Evolutionary conservation across 1,140 invertebrate species (phyloP).

Genomic region (Scylla paramamosain): DNA sequence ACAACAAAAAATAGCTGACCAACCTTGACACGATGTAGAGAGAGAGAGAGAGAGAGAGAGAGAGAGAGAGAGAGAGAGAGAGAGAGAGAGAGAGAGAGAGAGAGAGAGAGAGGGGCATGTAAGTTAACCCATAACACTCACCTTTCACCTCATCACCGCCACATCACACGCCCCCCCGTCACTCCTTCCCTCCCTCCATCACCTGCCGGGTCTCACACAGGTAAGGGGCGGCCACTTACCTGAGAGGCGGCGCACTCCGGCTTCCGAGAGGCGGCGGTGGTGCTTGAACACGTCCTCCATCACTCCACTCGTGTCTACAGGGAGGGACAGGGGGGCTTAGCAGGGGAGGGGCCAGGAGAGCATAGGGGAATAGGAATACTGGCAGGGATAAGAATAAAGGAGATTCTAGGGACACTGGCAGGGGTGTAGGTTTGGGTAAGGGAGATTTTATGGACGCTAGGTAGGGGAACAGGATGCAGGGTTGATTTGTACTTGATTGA

Average conservation of each 20-base stretch:
- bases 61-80: not conserved
- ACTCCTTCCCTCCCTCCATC: not conserved
- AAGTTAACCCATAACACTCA: not conserved
- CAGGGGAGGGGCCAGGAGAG: not conserved
- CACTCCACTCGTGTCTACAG: constrained; percentile 56
- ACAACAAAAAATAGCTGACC: no score
- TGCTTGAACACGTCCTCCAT: constrained; percentile 65
- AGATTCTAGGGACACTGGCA: no score
- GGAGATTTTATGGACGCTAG: no score
- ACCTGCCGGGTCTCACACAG: not conserved
- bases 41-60: constrained; percentile 10
- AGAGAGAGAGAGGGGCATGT: not conserved
- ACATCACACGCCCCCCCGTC: not conserved
- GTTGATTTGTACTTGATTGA: no score
- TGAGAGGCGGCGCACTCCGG: constrained; percentile 63
- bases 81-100: not conserved
- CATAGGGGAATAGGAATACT: not conserved
- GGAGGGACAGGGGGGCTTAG: not conserved
- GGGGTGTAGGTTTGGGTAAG: no score
- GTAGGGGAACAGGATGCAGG: no score
- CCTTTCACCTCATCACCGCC: not conserved
- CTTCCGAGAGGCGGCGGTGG: constrained; percentile 66
- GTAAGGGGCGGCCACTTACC: constrained; percentile 39
- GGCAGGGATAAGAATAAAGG: not conserved
- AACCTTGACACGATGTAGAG: not conserved